These are phyloP conservation scores for Beaufortia kweichowensis DNA, from an alignment of 2,113 vertebrate species.

Conservation along the genomic window DNA sequence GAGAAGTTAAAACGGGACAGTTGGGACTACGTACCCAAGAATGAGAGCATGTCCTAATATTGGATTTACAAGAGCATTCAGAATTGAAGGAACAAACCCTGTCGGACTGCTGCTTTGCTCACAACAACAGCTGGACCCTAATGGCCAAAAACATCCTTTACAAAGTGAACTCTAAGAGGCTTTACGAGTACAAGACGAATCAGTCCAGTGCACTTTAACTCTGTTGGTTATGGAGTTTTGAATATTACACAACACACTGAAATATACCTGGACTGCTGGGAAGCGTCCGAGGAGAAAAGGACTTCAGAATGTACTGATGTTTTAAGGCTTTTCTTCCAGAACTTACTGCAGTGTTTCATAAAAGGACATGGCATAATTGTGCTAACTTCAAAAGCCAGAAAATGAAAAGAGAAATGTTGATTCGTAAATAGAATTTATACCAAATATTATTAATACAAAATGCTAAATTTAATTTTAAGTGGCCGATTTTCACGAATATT, in stretches of 20 bases:
- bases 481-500: too few species aligned
- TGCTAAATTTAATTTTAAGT: too few species aligned
- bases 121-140: slow-evolving; percentile 6
- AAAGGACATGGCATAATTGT: too few species aligned
- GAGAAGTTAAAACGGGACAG: slow-evolving; percentile 80
- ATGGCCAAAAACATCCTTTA: not conserved
- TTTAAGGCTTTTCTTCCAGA: slow-evolving; percentile 2
- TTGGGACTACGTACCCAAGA: slow-evolving; percentile 84
- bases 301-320: slow-evolving; percentile 8
- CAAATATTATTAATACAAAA: not conserved
- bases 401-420: too few species aligned
- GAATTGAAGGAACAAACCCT: not conserved
- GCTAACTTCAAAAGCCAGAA: too few species aligned
- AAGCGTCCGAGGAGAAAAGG: not conserved
- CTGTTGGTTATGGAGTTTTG: not conserved
- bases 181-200: slow-evolving; percentile 1
- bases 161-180: not conserved
- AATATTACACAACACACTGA: not conserved
- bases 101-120: not conserved
- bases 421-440: too few species aligned
- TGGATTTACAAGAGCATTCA: not conserved
- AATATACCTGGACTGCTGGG: not conserved
- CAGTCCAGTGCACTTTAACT: slow-evolving; percentile 22
- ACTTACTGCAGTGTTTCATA: not conserved
- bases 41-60: slow-evolving; percentile 67